phyloP scores from a whole-genome alignment of 2,797 vertebrate genomes.

The Microctenopoma steveboyesi region DNA sequence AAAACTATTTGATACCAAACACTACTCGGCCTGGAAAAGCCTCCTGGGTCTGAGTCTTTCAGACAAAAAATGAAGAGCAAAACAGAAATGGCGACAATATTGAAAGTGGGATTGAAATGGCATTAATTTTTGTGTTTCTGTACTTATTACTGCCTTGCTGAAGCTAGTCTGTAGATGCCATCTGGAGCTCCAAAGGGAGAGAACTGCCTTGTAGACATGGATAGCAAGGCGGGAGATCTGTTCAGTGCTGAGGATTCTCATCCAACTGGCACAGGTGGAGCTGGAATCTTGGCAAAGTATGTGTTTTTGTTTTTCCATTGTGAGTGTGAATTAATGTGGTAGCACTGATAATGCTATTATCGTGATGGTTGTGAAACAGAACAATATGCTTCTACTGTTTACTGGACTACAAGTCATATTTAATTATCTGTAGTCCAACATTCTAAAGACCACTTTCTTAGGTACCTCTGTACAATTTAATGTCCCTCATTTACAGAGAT shows the following conservation, averaged over 20 bases:
- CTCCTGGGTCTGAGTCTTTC: no score
- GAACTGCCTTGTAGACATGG: slow-evolving; percentile 81
- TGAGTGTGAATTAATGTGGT: neutral
- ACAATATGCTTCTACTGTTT: neutral
- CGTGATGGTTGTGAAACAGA: neutral
- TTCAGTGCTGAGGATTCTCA: slow-evolving; percentile 79
- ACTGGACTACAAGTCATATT: neutral
- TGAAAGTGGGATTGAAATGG: neutral
- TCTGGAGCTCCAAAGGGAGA: slow-evolving; percentile 70
- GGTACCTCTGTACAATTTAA: no score
- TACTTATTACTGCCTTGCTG: slow-evolving; percentile 4
- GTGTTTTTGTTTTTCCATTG: neutral
- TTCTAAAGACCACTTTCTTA: no score
- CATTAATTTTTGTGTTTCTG: neutral
- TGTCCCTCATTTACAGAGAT: no score
- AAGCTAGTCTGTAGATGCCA: slow-evolving; percentile 53
- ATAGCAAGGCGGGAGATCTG: slow-evolving; percentile 80
- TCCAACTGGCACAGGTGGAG: slow-evolving; percentile 74
- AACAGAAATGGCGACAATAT: neutral
- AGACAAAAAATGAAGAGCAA: neutral
- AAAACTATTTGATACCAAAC: neutral
- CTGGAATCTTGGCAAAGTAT: slow-evolving; percentile 79
- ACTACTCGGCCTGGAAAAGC: neutral
- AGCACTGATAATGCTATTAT: neutral
- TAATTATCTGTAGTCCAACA: neutral